Evolutionary conservation across 2,113 vertebrate species (phyloP), one percentile per base, ranked within the genome.

Genomic region (Macaca fascicularis): DNA sequence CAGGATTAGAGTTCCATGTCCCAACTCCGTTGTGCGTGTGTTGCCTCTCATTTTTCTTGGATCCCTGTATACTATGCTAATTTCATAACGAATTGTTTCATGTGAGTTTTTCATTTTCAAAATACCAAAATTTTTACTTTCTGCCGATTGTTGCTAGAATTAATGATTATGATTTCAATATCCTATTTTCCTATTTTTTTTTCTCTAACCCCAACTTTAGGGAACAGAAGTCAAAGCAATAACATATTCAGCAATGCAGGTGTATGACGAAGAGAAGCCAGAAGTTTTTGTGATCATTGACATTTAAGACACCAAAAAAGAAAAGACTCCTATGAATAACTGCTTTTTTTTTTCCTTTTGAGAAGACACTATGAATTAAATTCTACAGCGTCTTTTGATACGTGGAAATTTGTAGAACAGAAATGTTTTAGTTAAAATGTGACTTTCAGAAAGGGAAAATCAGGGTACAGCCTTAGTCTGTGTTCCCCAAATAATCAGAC

Each of bases 181-280:
- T 90, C 81, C 43, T 72, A 76, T 79, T 76, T 74, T 55, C 12
- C 75, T 96, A 0, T 97, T 76, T 95, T 85, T 97, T 95, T 97
- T 84, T 76, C 40, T 59, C 59, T 25, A 59, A 89, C 57, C 27
- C 57, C 79, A 61, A 72, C 81, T 95, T 94, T n/a, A 99, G 99
- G 99, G 99, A 75, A 99, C 99, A 19, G 99, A 99, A 97, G 99
- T 99, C 89, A 99, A 99, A 98, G 99, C 99, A 48, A 99, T 99
- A 97, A 99, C 99, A 10, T 99, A 99, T 74, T 99, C 99, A 6
- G 99, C 99, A 5, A 99, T 99, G 99, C 99, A 99, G 97, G 99
- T 99, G 97, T 98, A 99, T 38, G 99, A 99, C 52, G 99, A 98
- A 4, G 99, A 99, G 85, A 99, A 99, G 89, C 99, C 99, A 11